These are phyloP conservation scores for Melanaphis sacchari DNA, from an alignment of 1,140 invertebrate genomes.

Conservation along the genomic window DNA sequence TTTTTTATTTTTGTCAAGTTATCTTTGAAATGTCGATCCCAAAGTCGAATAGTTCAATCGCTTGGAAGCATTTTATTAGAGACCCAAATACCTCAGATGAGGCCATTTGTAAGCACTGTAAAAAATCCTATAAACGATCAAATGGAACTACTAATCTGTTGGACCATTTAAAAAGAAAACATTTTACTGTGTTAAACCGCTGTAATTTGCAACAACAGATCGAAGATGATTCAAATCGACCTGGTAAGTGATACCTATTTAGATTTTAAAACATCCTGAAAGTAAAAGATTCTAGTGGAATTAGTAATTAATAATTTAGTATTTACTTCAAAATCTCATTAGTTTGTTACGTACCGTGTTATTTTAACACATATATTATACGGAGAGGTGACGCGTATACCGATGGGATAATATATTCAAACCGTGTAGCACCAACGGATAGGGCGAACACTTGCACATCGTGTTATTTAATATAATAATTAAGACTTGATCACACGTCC, in stretches of 20 bases:
- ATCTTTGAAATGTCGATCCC: background rate
- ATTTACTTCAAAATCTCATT: too few relatives aligned
- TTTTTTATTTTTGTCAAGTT: background rate
- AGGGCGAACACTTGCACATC: too few relatives aligned
- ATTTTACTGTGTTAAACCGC: background rate
- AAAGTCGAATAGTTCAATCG: background rate
- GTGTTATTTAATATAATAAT: too few relatives aligned
- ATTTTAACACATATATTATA: too few relatives aligned
- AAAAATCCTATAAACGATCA: background rate
- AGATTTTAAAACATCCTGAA: too few relatives aligned
- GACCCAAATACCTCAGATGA: background rate
- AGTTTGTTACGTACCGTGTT: too few relatives aligned
- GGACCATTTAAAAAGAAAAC: background rate
- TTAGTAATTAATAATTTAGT: too few relatives aligned
- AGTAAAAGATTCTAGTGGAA: too few relatives aligned
- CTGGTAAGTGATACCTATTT: background rate
- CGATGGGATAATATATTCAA: too few relatives aligned
- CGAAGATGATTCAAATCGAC: background rate
- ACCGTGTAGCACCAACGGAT: too few relatives aligned
- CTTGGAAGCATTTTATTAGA: background rate
- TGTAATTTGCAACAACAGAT: background rate
- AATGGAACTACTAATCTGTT: background rate
- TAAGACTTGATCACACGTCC: too few relatives aligned
- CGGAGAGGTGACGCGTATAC: too few relatives aligned
- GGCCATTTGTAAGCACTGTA: background rate